Evolutionary conservation across 2,113 vertebrate species (phyloP), one percentile per base, ranked within the genome.

Genomic region (Callipepla squamata): DNA sequence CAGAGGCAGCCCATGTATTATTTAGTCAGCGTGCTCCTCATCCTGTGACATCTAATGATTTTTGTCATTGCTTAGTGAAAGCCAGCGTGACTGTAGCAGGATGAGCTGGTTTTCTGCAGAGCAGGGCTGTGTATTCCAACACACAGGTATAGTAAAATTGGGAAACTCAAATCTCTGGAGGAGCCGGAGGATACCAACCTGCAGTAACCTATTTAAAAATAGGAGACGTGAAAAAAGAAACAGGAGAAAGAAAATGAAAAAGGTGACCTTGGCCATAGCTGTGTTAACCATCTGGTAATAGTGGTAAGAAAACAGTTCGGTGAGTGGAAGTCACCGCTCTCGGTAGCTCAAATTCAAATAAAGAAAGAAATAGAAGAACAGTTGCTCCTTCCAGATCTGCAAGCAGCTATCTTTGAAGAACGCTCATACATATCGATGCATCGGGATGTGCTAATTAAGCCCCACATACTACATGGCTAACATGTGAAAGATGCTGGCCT

Each of bases 341-440:
- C 93, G 61, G 81, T 22, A 94, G 73, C 67, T 94, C 78, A 92
- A 95, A 92, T 87, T 87, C 38, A 91, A 86, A 85, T 47, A 59
- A 42, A 34, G 5, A 19, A 14, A 61, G 8, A 25, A 42, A 25
- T 47, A 42, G 34, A 66, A 80, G 73, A 94, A 66, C 55, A 89
- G 53, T 91, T 93, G 73, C 72, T 86, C 47, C 70, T 90, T 86
- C 66, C 90, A 55, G 90, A 85, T 90, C 70, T 83, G 21, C 8
- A 96, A 92, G 85, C 78, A 96, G 7, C 96, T 90, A 22, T 62
- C 68, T 97, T 89, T 96, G 93, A 90, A 96, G 68, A 94, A 77
- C 30, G 32, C 65, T 84, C 85, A 58, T 65, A 28, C 34, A 12
- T 80, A 59, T 48, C 34, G 19, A 23, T 85, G 75, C 57, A 13